These are phyloP conservation scores for Penaeus chinensis DNA, from an alignment of 1,140 invertebrate species.

Conservation along the genomic window DNA sequence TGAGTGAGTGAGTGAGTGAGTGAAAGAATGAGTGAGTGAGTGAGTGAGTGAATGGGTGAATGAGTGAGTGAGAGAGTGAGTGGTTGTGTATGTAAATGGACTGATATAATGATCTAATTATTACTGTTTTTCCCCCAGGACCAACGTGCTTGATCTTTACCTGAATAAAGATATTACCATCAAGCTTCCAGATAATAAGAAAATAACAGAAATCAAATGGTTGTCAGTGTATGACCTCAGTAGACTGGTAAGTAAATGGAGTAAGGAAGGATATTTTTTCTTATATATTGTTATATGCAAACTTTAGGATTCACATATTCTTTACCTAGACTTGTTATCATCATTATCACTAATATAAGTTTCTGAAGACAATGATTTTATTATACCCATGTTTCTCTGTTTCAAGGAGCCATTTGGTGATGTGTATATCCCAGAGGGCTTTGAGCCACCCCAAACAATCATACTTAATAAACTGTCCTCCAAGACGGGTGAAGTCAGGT, in stretches of 20 bases:
- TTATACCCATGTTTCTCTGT: neutral
- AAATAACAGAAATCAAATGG: slow-evolving; percentile 90
- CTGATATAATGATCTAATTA: too few species aligned
- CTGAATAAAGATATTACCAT: slow-evolving; percentile 88
- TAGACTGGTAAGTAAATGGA: slow-evolving; percentile 73
- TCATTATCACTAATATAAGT: too few species aligned
- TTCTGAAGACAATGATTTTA: too few species aligned
- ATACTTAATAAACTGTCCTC: slow-evolving; percentile 78
- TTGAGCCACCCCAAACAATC: slow-evolving; percentile 85
- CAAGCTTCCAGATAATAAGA: slow-evolving; percentile 85
- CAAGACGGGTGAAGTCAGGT: slow-evolving; percentile 77
- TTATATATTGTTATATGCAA: too few species aligned
- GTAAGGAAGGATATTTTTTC: too few species aligned
- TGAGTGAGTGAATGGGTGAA: too few species aligned
- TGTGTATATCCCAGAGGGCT: slow-evolving; percentile 90
- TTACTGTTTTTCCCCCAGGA: slow-evolving; percentile 71
- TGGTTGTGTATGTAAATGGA: too few species aligned
- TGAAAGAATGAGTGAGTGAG: too few species aligned
- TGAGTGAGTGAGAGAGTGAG: too few species aligned
- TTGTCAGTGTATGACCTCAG: slow-evolving; percentile 88
- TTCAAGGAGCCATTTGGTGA: slow-evolving; percentile 86
- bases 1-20: too few species aligned
- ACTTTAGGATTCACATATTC: too few species aligned
- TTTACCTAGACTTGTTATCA: too few species aligned
- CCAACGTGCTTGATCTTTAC: slow-evolving; percentile 85